Evolutionary conservation across 2,888 invertebrate genomes (phyloP), one percentile per base, ranked within the genome.

Genomic region (Rhyacophila evoluta): DNA sequence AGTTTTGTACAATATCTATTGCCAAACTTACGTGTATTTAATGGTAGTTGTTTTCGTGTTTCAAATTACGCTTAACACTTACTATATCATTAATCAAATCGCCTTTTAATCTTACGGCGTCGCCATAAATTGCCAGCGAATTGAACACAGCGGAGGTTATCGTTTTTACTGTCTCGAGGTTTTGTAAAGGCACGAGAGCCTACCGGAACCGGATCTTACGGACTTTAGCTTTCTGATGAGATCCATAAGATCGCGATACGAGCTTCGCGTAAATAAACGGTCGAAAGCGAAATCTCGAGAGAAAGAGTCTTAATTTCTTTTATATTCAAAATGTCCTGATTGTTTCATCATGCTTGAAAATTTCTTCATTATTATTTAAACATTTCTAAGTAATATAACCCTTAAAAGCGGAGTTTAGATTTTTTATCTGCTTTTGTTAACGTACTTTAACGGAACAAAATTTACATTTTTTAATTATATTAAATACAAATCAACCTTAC

Each of bases 211-310:
- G 55, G 55, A 55, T 55, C 55, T 55, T 55, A 55, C 19, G 55
- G 55, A 55, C 55, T 55, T 55, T 55, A 55, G 55, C 55, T 55
- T 55, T 55, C 25, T 55, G 55, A 55, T 55, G 55, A 55, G 55
- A 55, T 25, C 55, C 25, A 55, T 19, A 25, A 19, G 19, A 55
- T 55, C 15, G 55, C 55, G 55, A 55, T 55, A 55, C 25, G 55
- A 55, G 55, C 55, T 15, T 19, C 19, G 55, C 55, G 55, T 55
- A 55, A 55, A 55, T 55, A 55, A 25, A 10, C 55, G 55, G 12
- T 10, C 6, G 19, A 55, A 55, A 55, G 15, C 15, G 19, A 55
- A 55, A 19, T 55, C 55, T 12, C 10, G 10, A 8, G 19, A 55
- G 55, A 19, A 25, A 55, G 41, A 55, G 5, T 19, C 10, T 55